Percentiles rank a stretch among this genome's conserved stretches.
Conservation (phyloP, 2,113 vertebrate species). For the Myrmophylax atrothorax region DNA sequence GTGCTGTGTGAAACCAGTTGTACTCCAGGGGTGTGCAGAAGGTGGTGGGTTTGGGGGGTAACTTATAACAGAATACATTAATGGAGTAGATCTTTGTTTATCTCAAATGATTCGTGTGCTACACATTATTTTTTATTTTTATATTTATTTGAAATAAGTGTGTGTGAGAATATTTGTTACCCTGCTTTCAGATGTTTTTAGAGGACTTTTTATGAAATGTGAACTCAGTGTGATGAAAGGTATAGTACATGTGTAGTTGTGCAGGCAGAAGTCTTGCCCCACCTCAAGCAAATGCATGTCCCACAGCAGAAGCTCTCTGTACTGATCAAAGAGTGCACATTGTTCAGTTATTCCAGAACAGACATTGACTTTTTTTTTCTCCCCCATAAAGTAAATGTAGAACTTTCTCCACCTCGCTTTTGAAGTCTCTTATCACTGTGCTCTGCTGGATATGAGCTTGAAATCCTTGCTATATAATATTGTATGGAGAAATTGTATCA, state of each 20-base stretch:
- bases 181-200: background rate
- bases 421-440: background rate
- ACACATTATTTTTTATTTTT: background rate
- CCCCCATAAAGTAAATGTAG: background rate
- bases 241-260: background rate
- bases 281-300: background rate
- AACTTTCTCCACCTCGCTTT: background rate
- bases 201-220: background rate
- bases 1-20: background rate
- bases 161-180: background rate
- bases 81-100: background rate
- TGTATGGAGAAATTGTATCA: background rate
- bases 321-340: background rate
- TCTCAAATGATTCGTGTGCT: background rate
- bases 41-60: background rate
- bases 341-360: background rate
- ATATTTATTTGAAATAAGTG: background rate
- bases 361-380: background rate
- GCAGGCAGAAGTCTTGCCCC: background rate
- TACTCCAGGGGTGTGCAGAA: background rate
- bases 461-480: background rate
- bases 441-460: background rate
- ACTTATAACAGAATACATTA: background rate
- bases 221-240: background rate
- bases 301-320: background rate